Percentiles rank a stretch among this genome's conserved stretches.
These are phyloP conservation scores for Clamator glandarius DNA, from an alignment of 2,797 vertebrate species.

Conservation along the genomic window DNA sequence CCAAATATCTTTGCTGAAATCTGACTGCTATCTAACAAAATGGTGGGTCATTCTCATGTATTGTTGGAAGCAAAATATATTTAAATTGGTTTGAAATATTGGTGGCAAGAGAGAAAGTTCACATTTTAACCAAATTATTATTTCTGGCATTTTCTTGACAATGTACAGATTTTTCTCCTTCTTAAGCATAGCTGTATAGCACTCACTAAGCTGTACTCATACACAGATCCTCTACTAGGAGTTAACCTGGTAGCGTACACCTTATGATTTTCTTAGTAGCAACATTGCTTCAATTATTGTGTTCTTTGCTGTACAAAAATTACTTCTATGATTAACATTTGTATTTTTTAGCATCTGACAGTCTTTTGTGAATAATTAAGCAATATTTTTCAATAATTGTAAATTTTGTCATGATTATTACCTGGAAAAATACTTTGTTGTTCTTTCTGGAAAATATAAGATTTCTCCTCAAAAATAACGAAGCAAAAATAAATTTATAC, in stretches of 20 bases:
- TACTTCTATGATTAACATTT: background rate
- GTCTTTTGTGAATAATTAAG: background rate
- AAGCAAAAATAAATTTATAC: background rate
- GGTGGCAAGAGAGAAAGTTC: background rate
- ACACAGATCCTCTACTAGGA: background rate
- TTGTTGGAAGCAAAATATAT: background rate
- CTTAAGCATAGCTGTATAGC: background rate
- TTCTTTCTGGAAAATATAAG: background rate
- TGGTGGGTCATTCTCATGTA: background rate
- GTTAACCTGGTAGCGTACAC: accelerated
- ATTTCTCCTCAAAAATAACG: background rate
- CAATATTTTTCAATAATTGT: background rate
- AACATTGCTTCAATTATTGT: background rate
- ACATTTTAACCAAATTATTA: background rate
- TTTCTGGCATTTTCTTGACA: background rate
- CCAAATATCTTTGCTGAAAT: background rate
- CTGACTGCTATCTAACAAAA: background rate
- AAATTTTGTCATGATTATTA: background rate
- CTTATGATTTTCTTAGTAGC: background rate
- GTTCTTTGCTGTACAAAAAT: background rate
- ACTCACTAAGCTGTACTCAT: background rate
- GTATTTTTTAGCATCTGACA: background rate
- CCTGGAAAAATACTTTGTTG: background rate
- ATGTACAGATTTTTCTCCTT: background rate
- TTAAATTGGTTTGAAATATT: background rate